phyloP scores from a whole-genome alignment of 2,797 vertebrate genomes.

The Sebastes alutus region DNA sequence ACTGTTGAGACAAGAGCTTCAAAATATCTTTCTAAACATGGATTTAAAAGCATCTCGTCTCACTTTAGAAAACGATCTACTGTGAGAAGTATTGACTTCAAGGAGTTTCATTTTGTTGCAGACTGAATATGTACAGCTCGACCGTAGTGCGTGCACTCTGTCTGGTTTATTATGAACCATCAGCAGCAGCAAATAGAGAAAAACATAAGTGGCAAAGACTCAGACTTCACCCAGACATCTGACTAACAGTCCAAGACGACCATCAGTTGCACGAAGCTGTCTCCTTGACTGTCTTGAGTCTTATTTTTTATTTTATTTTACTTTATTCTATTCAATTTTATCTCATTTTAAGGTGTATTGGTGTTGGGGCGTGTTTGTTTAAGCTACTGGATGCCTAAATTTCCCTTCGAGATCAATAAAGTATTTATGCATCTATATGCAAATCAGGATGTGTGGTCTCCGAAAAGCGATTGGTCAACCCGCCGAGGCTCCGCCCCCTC shows the following conservation, averaged over 20 bases:
- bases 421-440: too few relatives aligned
- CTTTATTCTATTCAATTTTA: fast-evolving
- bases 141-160: background rate
- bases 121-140: background rate
- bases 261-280: too few relatives aligned
- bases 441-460: too few relatives aligned
- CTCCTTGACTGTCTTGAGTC: too few relatives aligned
- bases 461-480: too few relatives aligned
- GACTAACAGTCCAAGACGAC: too few relatives aligned
- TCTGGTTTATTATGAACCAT: background rate
- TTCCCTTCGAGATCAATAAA: too few relatives aligned
- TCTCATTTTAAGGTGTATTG: too few relatives aligned
- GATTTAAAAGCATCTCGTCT: background rate
- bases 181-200: background rate
- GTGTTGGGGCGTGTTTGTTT: too few relatives aligned
- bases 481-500: too few relatives aligned
- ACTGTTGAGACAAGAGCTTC: background rate
- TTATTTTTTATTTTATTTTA: too few relatives aligned
- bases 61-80: background rate
- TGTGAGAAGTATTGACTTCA: background rate
- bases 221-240: background rate
- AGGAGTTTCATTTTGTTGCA: background rate
- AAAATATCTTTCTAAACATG: background rate
- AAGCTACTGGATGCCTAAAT: too few relatives aligned
- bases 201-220: background rate